Conservation (phyloP, 2,888 invertebrate species). For the Tholera decimalis region DNA sequence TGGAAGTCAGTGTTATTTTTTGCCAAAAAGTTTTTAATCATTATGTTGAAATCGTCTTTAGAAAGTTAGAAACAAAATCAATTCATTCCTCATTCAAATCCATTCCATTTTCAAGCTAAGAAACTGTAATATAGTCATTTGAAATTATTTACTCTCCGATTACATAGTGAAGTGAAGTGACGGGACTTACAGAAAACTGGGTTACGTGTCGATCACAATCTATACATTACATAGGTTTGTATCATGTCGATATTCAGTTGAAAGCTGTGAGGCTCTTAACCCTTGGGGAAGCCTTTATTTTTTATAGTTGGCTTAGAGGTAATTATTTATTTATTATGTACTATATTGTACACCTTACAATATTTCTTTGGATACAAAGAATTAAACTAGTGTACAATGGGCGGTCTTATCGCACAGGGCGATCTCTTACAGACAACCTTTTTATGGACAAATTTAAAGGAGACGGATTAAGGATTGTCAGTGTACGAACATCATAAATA, state of each 20-base stretch:
- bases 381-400: no score
- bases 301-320: background rate
- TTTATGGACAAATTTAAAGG: no score
- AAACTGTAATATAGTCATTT: slow-evolving; percentile 6
- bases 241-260: background rate
- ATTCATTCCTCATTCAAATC: background rate
- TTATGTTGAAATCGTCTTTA: background rate
- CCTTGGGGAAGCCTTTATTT: background rate
- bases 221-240: slow-evolving; percentile 4
- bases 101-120: background rate
- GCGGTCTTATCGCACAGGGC: no score
- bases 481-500: no score
- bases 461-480: no score
- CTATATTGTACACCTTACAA: no score
- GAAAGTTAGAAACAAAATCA: background rate
- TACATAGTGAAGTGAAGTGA: slow-evolving; percentile 10
- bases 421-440: no score
- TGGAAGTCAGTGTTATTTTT: no score
- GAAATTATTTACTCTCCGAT: slow-evolving; percentile 6
- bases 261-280: background rate
- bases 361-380: no score
- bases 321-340: background rate
- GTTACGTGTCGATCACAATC: slow-evolving; percentile 23
- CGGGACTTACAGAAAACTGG: slow-evolving; percentile 13
- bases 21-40: no score